Percentiles rank a stretch among this genome's conserved stretches.
These are phyloP conservation scores for Chironex yamaguchii DNA, from an alignment of 30 jellyfish, hydroid and myxozoan species.

Conservation along the genomic window DNA sequence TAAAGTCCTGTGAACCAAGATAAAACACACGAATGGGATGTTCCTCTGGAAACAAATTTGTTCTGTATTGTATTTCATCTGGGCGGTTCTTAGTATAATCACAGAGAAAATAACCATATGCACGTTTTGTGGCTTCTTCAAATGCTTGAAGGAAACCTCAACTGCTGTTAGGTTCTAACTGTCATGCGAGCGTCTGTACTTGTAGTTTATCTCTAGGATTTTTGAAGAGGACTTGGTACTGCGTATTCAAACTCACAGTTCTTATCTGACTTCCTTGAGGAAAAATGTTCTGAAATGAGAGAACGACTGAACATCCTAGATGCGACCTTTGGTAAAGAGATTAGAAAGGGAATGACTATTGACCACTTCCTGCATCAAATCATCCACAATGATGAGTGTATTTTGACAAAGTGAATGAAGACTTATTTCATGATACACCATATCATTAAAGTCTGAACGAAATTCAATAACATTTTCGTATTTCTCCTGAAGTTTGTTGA, in stretches of 20 bases:
- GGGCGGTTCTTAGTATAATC: conserved; percentile 38
- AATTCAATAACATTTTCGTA: conserved; percentile 10
- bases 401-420: neutral
- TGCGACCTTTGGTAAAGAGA: conserved; percentile 44
- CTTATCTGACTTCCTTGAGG: conserved; percentile 33
- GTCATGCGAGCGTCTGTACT: conserved; percentile 22
- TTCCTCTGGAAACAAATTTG: too few relatives aligned
- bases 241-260: conserved; percentile 12
- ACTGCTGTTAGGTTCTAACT: neutral
- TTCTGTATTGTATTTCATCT: too few relatives aligned
- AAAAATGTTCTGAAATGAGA: conserved; percentile 13
- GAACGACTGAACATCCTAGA: neutral
- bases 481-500: neutral
- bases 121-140: conserved; percentile 25
- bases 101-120: conserved; percentile 32
- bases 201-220: conserved; percentile 42
- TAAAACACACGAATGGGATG: too few relatives aligned
- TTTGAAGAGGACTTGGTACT: conserved; percentile 21
- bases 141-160: neutral
- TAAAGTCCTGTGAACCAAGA: too few relatives aligned
- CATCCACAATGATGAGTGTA: conserved; percentile 11
- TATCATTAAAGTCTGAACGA: conserved; percentile 5
- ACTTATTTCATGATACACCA: conserved; percentile 9
- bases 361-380: conserved; percentile 38
- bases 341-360: neutral